Evolutionary conservation across 2,113 vertebrate genomes (phyloP).

Genomic region (Amphilophus citrinellus): DNA sequence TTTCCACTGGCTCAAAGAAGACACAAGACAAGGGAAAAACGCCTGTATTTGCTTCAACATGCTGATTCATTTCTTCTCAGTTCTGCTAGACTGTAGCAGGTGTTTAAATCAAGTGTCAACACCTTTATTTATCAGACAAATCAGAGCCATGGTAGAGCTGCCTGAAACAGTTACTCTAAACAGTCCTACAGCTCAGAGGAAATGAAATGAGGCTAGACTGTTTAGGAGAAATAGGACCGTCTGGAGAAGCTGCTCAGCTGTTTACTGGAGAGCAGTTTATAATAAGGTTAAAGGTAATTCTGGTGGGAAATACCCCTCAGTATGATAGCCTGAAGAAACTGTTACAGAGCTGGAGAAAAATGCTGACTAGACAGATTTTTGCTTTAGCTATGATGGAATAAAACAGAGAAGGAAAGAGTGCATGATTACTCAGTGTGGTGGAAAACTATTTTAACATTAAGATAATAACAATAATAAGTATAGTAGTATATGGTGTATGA

Average conservation of each 20-base stretch:
- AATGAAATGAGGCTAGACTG: background rate
- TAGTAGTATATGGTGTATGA: no score
- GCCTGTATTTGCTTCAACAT: background rate
- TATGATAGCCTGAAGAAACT: background rate
- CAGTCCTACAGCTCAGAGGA: background rate
- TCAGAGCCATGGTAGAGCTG: background rate
- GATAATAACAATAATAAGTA: no score
- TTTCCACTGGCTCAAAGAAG: background rate
- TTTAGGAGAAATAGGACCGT: background rate
- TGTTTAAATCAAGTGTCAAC: slow-evolving; percentile 23
- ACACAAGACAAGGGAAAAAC: background rate
- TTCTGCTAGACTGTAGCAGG: background rate
- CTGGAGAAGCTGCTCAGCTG: background rate
- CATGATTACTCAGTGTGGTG: background rate
- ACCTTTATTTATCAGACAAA: slow-evolving; percentile 9
- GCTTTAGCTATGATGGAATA: background rate
- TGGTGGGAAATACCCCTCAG: background rate
- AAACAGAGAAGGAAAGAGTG: background rate
- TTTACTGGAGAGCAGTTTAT: background rate
- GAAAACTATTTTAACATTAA: background rate
- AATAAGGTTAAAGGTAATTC: background rate
- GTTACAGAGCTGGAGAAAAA: background rate
- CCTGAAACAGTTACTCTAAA: background rate
- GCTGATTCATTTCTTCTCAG: background rate
- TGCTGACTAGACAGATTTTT: background rate